These are phyloP conservation scores for Opisthocomus hoazin DNA, from an alignment of 2,113 vertebrate species.

Conservation along the genomic window DNA sequence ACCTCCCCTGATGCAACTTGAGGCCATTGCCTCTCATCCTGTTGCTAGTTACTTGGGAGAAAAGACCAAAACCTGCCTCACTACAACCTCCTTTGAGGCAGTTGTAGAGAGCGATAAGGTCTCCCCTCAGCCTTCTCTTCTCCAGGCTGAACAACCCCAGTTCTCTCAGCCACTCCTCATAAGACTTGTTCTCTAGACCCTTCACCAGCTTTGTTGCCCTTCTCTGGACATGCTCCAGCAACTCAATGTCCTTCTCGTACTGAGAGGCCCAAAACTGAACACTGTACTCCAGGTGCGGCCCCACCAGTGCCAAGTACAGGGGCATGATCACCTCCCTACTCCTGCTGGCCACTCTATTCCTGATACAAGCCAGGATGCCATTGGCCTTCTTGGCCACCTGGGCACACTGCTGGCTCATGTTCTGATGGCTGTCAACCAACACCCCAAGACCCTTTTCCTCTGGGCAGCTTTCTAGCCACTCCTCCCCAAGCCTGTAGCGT, in stretches of 20 bases:
- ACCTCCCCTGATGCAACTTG: too few relatives aligned
- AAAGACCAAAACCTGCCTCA: too few relatives aligned
- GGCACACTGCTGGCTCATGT: background rate
- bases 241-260: background rate
- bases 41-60: too few relatives aligned
- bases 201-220: accelerated
- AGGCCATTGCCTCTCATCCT: too few relatives aligned
- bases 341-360: background rate
- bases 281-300: accelerated
- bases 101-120: accelerated
- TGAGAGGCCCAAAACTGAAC: background rate
- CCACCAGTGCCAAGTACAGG: background rate
- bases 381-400: background rate
- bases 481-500: background rate
- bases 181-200: background rate
- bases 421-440: accelerated
- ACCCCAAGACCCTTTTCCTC: background rate
- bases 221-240: background rate
- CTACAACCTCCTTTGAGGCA: too few relatives aligned
- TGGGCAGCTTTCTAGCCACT: background rate
- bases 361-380: background rate
- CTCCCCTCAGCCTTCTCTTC: background rate
- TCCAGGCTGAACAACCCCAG: accelerated
- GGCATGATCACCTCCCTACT: accelerated
- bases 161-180: background rate